Percentiles rank a stretch among this genome's conserved stretches.
phyloP scores from a whole-genome alignment of 2,797 vertebrate species.

The Bufotes viridis region DNA sequence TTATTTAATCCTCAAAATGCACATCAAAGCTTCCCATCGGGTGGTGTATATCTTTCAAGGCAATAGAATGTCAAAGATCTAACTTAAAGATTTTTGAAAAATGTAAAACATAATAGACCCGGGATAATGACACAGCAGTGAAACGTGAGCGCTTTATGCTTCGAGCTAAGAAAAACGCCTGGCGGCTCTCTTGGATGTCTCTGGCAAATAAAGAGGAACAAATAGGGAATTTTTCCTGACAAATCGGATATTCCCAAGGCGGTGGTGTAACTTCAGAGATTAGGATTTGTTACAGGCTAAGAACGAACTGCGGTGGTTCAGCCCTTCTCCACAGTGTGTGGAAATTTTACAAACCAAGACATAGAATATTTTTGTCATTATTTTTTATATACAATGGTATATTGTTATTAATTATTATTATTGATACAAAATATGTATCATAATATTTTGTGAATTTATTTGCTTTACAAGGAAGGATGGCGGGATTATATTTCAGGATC shows the following conservation, averaged over 20 bases:
- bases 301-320: not conserved
- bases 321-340: not conserved
- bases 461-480: not conserved
- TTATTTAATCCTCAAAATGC: constrained; percentile 97
- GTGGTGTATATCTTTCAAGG: constrained; percentile 87
- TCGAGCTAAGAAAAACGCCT: constrained; percentile 74
- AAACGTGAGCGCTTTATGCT: constrained; percentile 75
- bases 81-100: constrained; percentile 90
- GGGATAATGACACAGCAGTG: constrained; percentile 88
- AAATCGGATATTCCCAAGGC: constrained; percentile 31
- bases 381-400: not conserved
- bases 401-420: not conserved
- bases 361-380: not conserved
- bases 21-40: constrained; percentile 92
- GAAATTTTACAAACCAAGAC: not conserved
- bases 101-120: constrained; percentile 92
- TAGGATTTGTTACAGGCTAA: not conserved
- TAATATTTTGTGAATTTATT: not conserved
- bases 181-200: constrained; percentile 70
- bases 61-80: constrained; percentile 90
- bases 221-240: constrained; percentile 46
- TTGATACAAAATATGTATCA: not conserved
- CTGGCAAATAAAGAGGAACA: constrained; percentile 67
- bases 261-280: constrained; percentile 31
- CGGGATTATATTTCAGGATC: not conserved